Evolutionary conservation across 2,888 invertebrate genomes (phyloP), one percentile per base, ranked within the genome.

Genomic region (Drosophila pseudotalamancana): DNA sequence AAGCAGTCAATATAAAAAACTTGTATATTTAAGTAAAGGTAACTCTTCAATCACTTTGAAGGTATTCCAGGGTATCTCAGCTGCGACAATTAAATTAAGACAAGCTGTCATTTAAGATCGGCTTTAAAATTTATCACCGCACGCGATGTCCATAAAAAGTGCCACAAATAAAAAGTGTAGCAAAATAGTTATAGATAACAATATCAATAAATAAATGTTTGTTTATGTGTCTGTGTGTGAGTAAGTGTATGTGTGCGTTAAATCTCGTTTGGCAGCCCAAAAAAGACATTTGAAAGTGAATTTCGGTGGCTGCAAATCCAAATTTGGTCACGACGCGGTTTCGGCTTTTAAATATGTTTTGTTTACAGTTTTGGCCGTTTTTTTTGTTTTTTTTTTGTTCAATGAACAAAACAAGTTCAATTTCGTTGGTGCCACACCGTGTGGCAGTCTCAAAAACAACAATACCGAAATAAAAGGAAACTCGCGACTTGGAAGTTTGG

Each of bases 331-430:
- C 75, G 81, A 80, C 59, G 21, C 32, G 34, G n/a, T 11, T 8
- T 6, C 27, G 46, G 31, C 54, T 31, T 48, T 37, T 54, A 53
- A 46, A 60, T 63, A 56, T 56, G 23, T 50, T 18, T 60, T 60
- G 51, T 35, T 46, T 64, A 37, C 51, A 65, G 49, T 65, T 42
- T 57, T 49, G 19, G 34, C 6, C n/a, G 39, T 18, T 11, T 19
- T n/a, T 5, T 12, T 46, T 45, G 6, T 48, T 48, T 29, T 64
- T 31, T 54, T 12, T 49, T 40, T 35, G 55, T 48, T 55, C 66
- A 61, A 21, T 12, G 49, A 55, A 74, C 59, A 35, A 82, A 85
- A 85, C 82, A 79, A 79, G 82, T 82, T 82, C 85, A 85, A 82
- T 75, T 79, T 73, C 70, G 35, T 57, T 76, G 76, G 63, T 65